Evolutionary conservation across 2,888 invertebrate species (phyloP), one percentile per base, ranked within the genome.

Genomic region (Cheilosia variabilis): DNA sequence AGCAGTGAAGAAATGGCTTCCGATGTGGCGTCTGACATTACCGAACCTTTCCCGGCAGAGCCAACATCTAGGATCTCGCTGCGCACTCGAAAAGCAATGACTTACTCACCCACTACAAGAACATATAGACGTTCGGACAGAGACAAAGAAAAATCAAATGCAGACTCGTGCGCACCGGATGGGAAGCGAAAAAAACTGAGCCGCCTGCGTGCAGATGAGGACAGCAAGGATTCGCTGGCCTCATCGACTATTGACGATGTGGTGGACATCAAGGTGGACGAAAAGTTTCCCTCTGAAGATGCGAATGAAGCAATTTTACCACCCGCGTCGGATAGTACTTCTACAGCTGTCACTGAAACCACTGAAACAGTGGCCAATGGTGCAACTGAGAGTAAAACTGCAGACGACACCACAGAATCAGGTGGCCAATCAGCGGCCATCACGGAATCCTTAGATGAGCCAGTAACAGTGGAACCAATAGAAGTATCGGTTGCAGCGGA

Each of bases 221-320:
- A 91, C 66, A 91, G 91, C 47, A 91, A 91, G 86, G 91, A 91
- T 52, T 91, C 91, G 22, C 86, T 90, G 84, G 88, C 91, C 10
- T 91, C 91, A n/a, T 88, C 88, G 1, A 89, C 88, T 5, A 89
- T 90, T 79, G 91, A 91, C 50, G 91, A 91, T 15, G 72, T 89
- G 53, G 65, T 90, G 45, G 82, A 90, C 80, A 88, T 89, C 4
- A 89, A 90, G 37, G 89, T 90, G 69, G 86, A 89, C 52, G 91
- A 90, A 43, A 91, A 91, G 65, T 65, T 90, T 1, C 87, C 88
- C 15, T 80, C 89, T 17, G 90, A 89, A 57, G 78, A 88, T 15
- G 71, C 76, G 27, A 87, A 88, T 15, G 88, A 88, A 15, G 83
- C 53, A 31, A 13, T 55, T 55, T 53, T 43, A 27, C 5, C 27